Percentiles rank a stretch among this genome's conserved stretches.
Conservation (phyloP, 1,140 invertebrate genomes). For the Cepaea nemoralis region DNA sequence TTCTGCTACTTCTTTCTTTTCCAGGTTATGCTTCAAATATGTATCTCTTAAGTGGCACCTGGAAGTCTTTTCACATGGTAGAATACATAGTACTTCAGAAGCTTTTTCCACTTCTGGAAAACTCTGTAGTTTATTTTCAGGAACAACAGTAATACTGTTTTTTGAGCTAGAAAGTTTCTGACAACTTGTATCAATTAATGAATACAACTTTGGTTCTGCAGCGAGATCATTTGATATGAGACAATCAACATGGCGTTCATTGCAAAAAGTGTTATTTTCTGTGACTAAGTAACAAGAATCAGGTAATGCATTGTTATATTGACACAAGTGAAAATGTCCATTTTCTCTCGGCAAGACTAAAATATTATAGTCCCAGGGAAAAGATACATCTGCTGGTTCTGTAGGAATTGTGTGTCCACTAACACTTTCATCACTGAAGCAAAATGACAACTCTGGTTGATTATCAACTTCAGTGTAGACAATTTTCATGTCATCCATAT, state of each 20-base stretch:
- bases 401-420: not conserved
- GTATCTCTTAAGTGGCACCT: not conserved
- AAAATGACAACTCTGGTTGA: not conserved
- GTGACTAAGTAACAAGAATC: not conserved
- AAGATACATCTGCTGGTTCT: not conserved
- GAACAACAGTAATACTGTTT: not conserved
- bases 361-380: not conserved
- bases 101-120: not conserved
- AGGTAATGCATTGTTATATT: not conserved
- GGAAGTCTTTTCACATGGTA: not conserved
- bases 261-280: not conserved
- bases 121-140: not conserved
- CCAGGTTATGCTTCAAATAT: not conserved
- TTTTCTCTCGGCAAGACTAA: not conserved
- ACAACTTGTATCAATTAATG: not conserved
- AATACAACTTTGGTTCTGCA: not conserved
- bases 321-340: not conserved
- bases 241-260: not conserved
- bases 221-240: not conserved
- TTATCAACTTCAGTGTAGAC: not conserved
- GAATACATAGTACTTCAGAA: not conserved
- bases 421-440: not conserved
- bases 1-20: not conserved
- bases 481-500: slow-evolving; percentile 37
- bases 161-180: not conserved